Conservation (phyloP, 2,113 vertebrate species). For the Lota lota region DNA sequence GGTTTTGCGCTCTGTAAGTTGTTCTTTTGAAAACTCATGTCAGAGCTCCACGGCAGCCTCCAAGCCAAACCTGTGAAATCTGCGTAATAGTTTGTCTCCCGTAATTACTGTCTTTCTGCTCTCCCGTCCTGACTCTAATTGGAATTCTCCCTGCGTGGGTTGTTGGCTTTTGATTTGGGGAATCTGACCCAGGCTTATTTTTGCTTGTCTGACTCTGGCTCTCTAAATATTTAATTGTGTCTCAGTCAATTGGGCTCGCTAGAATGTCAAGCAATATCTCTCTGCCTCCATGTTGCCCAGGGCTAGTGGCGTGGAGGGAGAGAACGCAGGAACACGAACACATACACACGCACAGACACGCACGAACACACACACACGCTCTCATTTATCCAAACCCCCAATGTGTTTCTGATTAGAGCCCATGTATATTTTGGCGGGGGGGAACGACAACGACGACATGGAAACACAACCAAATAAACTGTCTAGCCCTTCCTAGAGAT, state of each 20-base stretch:
- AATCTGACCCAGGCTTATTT: slow-evolving; percentile 45
- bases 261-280: slow-evolving; percentile 42
- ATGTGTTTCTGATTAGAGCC: no score
- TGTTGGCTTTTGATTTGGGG: slow-evolving; percentile 54
- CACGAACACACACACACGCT: no score
- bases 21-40: slow-evolving; percentile 4
- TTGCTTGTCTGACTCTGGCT: slow-evolving; percentile 50
- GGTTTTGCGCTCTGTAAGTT: slow-evolving; percentile 13
- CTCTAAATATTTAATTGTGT: slow-evolving; percentile 59
- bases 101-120: slow-evolving; percentile 52
- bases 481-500: no score
- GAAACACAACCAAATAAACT: no score
- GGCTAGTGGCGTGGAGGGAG: slow-evolving; percentile 7
- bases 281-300: slow-evolving; percentile 21
- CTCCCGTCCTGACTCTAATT: slow-evolving; percentile 49
- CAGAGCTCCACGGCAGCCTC: not conserved
- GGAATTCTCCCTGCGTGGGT: slow-evolving; percentile 41
- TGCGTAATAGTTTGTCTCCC: slow-evolving; percentile 49
- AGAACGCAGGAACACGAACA: not conserved
- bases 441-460: no score
- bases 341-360: no score
- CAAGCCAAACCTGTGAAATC: slow-evolving; percentile 28
- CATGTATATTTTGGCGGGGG: no score
- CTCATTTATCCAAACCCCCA: no score
- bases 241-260: slow-evolving; percentile 35